Evolutionary conservation across 2,888 invertebrate genomes (phyloP).

Genomic region (Biston stratarius): DNA sequence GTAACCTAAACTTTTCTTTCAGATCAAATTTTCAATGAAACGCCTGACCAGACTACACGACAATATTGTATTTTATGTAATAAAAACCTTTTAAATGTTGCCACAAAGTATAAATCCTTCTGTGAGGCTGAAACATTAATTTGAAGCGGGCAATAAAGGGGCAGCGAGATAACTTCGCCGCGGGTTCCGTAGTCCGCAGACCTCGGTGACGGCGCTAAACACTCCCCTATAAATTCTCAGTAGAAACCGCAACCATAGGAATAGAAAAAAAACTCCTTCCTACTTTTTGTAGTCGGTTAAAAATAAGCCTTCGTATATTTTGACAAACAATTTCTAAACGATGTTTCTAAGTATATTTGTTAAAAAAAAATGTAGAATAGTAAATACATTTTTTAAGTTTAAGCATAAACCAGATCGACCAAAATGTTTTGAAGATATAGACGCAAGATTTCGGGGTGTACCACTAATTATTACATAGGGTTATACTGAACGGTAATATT

Average conservation of each 20-base stretch:
- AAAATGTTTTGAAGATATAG: no score
- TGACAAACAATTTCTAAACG: conserved; percentile 24
- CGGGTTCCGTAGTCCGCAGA: conserved; percentile 52
- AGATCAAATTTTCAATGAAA: conserved; percentile 29
- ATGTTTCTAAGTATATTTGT: no score
- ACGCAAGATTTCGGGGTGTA: no score
- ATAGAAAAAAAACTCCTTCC: no score
- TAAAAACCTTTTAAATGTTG: conserved; percentile 76
- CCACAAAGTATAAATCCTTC: conserved; percentile 79
- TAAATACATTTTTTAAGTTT: no score
- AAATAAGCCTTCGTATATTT: conserved; percentile 74
- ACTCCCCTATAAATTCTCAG: conserved; percentile 78
- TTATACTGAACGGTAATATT: no score
- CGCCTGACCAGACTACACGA: conserved; percentile 22
- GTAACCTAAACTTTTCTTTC: conserved; percentile 9
- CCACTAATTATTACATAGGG: no score
- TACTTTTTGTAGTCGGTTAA: no score
- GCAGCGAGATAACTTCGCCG: conserved; percentile 77
- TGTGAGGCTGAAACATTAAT: conserved; percentile 82
- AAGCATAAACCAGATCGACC: no score
- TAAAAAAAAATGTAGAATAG: no score
- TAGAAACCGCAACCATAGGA: conserved; percentile 67
- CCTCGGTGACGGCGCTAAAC: conserved; percentile 73
- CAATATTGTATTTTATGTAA: conserved; percentile 52
- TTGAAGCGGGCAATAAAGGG: conserved; percentile 84